Percentiles rank a stretch among this genome's conserved stretches.
These are phyloP conservation scores for Globodera ellingtonae DNA, from an alignment of 1,140 invertebrate genomes.

Conservation along the genomic window DNA sequence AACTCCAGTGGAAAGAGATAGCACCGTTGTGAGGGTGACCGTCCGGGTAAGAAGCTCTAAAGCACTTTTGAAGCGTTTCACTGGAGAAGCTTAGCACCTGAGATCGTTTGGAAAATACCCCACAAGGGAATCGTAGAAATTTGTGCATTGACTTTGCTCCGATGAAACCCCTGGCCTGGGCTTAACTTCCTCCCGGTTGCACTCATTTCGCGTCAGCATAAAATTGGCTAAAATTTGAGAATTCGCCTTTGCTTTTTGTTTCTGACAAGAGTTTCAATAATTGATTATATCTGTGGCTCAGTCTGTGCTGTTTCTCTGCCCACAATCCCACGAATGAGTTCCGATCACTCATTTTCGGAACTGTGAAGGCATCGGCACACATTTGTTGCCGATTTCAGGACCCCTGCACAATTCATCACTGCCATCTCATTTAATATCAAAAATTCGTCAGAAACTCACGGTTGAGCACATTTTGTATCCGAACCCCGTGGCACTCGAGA, in stretches of 20 bases:
- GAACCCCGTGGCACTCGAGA: constrained; percentile 34
- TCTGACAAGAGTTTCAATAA: neutral
- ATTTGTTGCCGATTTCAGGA: constrained; percentile 41
- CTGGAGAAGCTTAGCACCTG: neutral
- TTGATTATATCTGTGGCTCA: constrained; percentile 13
- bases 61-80: neutral
- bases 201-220: constrained; percentile 11
- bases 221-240: constrained; percentile 22
- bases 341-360: neutral
- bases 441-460: constrained; percentile 7
- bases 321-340: constrained; percentile 6
- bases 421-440: neutral
- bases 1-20: constrained; percentile 27
- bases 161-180: neutral
- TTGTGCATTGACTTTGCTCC: constrained; percentile 19
- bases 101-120: constrained; percentile 11
- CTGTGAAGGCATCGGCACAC: constrained; percentile 30
- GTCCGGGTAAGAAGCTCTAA: constrained; percentile 9
- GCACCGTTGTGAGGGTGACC: constrained; percentile 27
- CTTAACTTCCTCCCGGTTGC: neutral
- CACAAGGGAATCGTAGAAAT: constrained; percentile 28
- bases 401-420: constrained; percentile 46
- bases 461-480: constrained; percentile 30
- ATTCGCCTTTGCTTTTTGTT: neutral
- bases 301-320: constrained; percentile 38